Base-by-base conservation (phyloP, 2,888 invertebrate species). In the Lasius platythorax region DNA sequence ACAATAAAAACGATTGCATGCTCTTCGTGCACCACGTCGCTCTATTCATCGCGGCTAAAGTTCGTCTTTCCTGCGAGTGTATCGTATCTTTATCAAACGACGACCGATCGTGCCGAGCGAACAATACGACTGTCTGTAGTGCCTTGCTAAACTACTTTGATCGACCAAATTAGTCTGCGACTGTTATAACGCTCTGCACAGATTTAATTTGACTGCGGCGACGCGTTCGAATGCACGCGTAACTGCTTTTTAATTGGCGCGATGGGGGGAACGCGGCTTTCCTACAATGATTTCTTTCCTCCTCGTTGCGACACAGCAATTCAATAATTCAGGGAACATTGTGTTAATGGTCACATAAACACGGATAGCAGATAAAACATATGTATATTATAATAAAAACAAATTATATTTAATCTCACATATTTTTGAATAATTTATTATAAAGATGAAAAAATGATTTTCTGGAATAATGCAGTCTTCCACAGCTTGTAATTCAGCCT, bases 191-290 rank as follows among this genome's bases (percentile, higher is more conserved):
- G 28, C 37, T 46, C 46, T 18, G 61, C 74, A 37, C 61, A 81
- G 79, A 81, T 81, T 81, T 81, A 73, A 81, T 81, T 81, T 73
- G 73, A 81, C 74, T 33, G 74, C 33, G 33, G 18, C 79, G 58
- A 79, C 58, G 74, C 58, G 40, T 78, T 78, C 28, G 23, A 73
- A 43, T 58, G 58, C 58, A 43, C 72, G 43, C 72, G 6, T 58
- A 73, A 81, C 74, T 73, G 79, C 79, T 37, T 74, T 81, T 74
- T 74, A 81, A 81, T 81, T 81, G 79, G n/a, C 79, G 18, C 18
- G 58, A 81, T 18, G 33, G 30, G 23, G 43, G 23, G 30, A 43
- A 46, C 33, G 58, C 18, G 46, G 18, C 58, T 56, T 56, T 68
- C 23, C 72, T 50, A 50, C 37, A 46, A 28, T 46, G 12, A 61